phyloP scores from a whole-genome alignment of 2,113 vertebrate species.

The Lampris incognitus region DNA sequence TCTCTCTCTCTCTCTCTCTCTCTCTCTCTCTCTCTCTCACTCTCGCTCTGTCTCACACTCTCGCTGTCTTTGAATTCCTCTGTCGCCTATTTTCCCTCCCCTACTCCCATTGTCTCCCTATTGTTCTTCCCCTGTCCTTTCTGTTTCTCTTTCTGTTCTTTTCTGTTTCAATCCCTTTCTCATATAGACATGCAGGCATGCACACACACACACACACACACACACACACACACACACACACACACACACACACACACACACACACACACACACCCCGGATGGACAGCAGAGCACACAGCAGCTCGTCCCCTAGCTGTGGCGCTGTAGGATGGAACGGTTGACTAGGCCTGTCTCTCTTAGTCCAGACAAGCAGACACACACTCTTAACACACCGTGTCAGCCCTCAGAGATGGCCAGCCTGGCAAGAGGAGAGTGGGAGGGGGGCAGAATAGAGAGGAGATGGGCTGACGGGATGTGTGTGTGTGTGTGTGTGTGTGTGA shows the following conservation, averaged over 20 bases:
- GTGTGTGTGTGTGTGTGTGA: too few relatives aligned
- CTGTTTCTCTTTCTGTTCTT: too few relatives aligned
- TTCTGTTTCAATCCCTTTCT: neutral
- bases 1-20: neutral
- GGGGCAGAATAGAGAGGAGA: neutral
- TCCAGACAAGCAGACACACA: slow-evolving; percentile 39
- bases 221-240: slow-evolving; percentile 4
- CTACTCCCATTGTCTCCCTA: too few relatives aligned
- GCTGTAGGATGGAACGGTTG: slow-evolving; percentile 28
- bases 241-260: neutral
- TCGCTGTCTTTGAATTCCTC: neutral
- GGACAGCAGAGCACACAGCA: slow-evolving; percentile 3
- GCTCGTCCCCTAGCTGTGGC: slow-evolving; percentile 14
- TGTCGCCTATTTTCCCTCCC: neutral
- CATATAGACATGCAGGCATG: neutral
- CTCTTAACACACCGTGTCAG: slow-evolving; percentile 6
- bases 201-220: neutral
- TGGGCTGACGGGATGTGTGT: too few relatives aligned
- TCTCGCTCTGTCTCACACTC: neutral
- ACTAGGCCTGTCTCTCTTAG: slow-evolving; percentile 50
- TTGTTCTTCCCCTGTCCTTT: neutral
- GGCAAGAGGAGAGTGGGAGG: slow-evolving; percentile 10
- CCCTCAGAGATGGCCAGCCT: slow-evolving; percentile 8
- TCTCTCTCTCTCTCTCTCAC: neutral
- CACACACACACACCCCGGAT: neutral